phyloP scores from a whole-genome alignment of 1,140 invertebrate species.

The Danaus melanippus region DNA sequence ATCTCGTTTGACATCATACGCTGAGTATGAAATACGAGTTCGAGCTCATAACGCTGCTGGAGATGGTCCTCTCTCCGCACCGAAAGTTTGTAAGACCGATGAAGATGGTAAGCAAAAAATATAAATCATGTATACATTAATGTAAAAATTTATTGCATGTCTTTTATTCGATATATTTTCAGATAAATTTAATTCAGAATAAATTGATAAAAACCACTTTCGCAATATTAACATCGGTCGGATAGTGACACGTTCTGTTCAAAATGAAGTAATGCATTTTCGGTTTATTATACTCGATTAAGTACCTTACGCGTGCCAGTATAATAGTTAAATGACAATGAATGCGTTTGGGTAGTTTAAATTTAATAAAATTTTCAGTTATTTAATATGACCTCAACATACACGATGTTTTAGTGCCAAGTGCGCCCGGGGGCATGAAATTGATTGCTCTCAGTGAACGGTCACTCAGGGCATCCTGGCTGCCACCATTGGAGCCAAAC shows the following conservation, averaged over 20 bases:
- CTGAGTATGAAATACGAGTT: slow-evolving; percentile 88
- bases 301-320: too few relatives aligned
- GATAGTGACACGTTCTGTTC: background rate
- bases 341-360: too few relatives aligned
- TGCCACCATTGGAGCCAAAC: slow-evolving; percentile 84
- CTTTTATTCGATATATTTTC: slow-evolving; percentile 1
- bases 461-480: slow-evolving; percentile 88
- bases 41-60: slow-evolving; percentile 88
- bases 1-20: slow-evolving; percentile 80
- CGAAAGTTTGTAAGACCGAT: slow-evolving; percentile 85
- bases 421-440: slow-evolving; percentile 86
- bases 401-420: slow-evolving; percentile 77
- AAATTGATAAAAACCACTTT: background rate
- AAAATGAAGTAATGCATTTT: background rate
- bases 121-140: too few relatives aligned
- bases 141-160: background rate
- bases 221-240: too few relatives aligned
- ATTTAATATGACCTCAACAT: background rate
- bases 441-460: slow-evolving; percentile 83
- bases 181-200: background rate
- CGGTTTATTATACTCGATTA: too few relatives aligned
- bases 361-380: too few relatives aligned
- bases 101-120: slow-evolving; percentile 77
- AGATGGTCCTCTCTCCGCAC: slow-evolving; percentile 83
- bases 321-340: too few relatives aligned